Evolutionary conservation across 2,113 vertebrate genomes (phyloP).

Genomic region (Corythornis cristatus): DNA sequence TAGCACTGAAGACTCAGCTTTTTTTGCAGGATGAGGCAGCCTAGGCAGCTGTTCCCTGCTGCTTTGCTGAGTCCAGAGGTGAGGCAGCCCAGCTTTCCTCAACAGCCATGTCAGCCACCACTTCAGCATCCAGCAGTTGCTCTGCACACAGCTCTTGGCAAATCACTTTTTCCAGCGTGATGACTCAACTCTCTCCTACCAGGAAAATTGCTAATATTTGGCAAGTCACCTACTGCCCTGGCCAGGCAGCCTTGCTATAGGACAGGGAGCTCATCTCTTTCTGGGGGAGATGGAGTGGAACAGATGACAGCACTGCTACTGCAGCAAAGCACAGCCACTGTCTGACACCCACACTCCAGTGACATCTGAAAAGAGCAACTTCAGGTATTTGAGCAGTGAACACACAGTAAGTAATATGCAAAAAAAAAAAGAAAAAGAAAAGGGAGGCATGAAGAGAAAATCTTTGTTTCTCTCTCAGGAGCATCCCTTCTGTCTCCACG

Average conservation of each 20-base stretch:
- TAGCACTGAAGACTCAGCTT: not conserved
- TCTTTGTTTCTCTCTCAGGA: not conserved
- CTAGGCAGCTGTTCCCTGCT: not conserved
- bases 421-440: not conserved
- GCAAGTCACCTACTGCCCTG: not conserved
- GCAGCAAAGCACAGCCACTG: not conserved
- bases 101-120: not conserved
- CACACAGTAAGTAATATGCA: not conserved
- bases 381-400: not conserved
- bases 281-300: not conserved
- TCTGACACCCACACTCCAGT: not conserved
- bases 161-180: not conserved
- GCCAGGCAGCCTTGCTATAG: not conserved
- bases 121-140: not conserved
- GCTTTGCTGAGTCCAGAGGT: not conserved
- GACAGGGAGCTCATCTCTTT: not conserved
- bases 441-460: not conserved
- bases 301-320: not conserved
- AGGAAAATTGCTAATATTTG: slow-evolving; percentile 1
- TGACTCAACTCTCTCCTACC: not conserved
- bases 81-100: not conserved
- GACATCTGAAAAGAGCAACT: not conserved
- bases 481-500: not conserved
- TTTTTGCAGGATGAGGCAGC: not conserved
- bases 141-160: not conserved